Percentiles rank a stretch among this genome's conserved stretches.
These are phyloP conservation scores for Strigamia maritima DNA, from an alignment of 2,888 invertebrate species.

Conservation along the genomic window DNA sequence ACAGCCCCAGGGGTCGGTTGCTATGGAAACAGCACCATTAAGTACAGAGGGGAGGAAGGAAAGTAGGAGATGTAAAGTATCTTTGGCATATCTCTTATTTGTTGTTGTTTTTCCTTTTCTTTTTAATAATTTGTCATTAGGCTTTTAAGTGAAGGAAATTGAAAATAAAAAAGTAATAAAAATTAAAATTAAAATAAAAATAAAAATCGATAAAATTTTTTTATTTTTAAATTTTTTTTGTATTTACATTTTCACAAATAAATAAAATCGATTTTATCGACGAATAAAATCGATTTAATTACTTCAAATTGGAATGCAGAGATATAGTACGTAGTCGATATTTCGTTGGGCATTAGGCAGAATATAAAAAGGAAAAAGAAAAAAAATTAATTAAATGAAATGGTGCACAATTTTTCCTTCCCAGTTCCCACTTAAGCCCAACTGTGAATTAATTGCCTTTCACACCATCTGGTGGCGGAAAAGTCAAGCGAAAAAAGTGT, in stretches of 20 bases:
- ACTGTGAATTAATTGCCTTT: slow-evolving; percentile 11
- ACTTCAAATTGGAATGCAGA: no score
- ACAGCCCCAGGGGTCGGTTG: slow-evolving; percentile 27
- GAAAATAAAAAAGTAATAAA: background rate
- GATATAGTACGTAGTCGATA: no score
- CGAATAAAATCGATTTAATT: no score
- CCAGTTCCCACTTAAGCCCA: background rate
- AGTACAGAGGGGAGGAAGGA: background rate
- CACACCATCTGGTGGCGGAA: slow-evolving; percentile 5
- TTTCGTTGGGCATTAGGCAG: no score
- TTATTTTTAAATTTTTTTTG: no score
- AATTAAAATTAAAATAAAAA: no score
- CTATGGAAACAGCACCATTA: slow-evolving; percentile 10
- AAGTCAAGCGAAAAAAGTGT: background rate
- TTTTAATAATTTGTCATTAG: background rate
- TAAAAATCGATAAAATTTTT: no score
- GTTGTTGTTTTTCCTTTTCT: background rate
- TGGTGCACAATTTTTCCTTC: background rate
- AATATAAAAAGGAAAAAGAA: no score
- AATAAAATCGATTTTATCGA: no score
- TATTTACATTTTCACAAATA: no score
- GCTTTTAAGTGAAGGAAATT: background rate
- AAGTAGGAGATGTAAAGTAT: slow-evolving; percentile 21
- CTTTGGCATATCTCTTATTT: slow-evolving; percentile 9
- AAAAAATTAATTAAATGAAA: no score